Evolutionary conservation across 2,888 invertebrate species (phyloP), one percentile per base, ranked within the genome.

Genomic region (Encarsia formosa): DNA sequence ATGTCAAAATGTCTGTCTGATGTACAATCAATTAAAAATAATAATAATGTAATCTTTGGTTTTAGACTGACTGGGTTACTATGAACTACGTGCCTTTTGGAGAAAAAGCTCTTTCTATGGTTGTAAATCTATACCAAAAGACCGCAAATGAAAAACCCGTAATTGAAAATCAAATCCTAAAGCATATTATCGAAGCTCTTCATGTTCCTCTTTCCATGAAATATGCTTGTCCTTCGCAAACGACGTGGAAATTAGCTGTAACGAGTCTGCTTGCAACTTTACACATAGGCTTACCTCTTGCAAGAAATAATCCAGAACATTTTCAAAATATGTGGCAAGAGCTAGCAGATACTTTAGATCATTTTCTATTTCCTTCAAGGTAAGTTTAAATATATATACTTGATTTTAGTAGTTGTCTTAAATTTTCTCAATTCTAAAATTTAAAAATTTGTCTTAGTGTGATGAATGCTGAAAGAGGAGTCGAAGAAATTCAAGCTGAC

Each of bases 281-380:
- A 55, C 86, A 86, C 59, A 85, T 88, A 1, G 94, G 93, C 0
- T 77, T 98, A 34, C 94, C 94, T 5, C 79, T 96, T 19, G 95
- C 95, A 20, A 81, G 93, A 62, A 84, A 85, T 55, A 78, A 83
- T 64, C 85, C 90, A 31, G 84, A 85, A 57, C 81, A 82, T 35
- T 89, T 89, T 71, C 76, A 80, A 48, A 80, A 79, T 43, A 87
- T 91, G 78, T 98, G 98, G 98, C 82, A 85, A 48, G 87, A 87
- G 63, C 77, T 98, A 51, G 91, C 91, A 0, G 81, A 81, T 45
- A 88, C 92, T 0, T 76, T 98, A 31, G 93, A 97, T 65, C 88
- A 91, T 49, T 97, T 96, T 73, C 79, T 98, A 52, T 98, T 98
- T 70, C 89, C 91, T 8, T 83, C 83, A 66, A 85, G 83, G 88